A percentile compares a stretch with the other conserved stretches of the same genome.
These are phyloP conservation scores for Thalassophryne amazonica DNA, from an alignment of 2,797 vertebrate species.

Conservation along the genomic window DNA sequence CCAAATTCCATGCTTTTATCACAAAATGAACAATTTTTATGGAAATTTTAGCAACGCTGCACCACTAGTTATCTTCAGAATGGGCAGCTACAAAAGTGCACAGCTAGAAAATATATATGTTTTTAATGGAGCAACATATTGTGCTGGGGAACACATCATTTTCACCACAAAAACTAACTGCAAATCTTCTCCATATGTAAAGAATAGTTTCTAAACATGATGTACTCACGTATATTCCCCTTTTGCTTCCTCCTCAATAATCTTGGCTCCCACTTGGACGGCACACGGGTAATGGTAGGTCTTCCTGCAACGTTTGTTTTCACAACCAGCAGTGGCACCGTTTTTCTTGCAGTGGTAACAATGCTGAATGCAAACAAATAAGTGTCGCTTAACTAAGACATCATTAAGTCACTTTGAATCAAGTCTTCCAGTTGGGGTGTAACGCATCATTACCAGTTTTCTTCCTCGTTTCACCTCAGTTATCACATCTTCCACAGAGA, in stretches of 20 bases:
- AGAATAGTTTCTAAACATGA: no score
- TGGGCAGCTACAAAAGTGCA: no score
- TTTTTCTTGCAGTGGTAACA: slow-evolving; percentile 53
- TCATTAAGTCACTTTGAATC: not conserved
- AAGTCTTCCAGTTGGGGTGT: not conserved
- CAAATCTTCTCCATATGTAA: no score
- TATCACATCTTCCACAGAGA: slow-evolving; percentile 50
- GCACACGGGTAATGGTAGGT: slow-evolving; percentile 79
- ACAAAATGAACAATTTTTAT: no score
- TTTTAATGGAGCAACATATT: no score
- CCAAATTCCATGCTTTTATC: no score
- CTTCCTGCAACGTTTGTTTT: slow-evolving; percentile 55
- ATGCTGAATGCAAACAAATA: slow-evolving; percentile 25
- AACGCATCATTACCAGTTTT: slow-evolving; percentile 51
- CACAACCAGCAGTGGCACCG: slow-evolving; percentile 78
- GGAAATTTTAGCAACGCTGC: no score
- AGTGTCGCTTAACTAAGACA: not conserved
- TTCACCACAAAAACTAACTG: no score
- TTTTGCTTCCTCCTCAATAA: not conserved
- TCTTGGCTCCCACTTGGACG: not conserved
- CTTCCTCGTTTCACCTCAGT: slow-evolving; percentile 52
- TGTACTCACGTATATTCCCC: slow-evolving; percentile 57
- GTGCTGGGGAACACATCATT: no score
- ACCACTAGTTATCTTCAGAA: no score
- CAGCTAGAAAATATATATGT: no score